Base-by-base conservation (phyloP, 2,888 invertebrate genomes). In the Phyllotreta cruciferae region DNA sequence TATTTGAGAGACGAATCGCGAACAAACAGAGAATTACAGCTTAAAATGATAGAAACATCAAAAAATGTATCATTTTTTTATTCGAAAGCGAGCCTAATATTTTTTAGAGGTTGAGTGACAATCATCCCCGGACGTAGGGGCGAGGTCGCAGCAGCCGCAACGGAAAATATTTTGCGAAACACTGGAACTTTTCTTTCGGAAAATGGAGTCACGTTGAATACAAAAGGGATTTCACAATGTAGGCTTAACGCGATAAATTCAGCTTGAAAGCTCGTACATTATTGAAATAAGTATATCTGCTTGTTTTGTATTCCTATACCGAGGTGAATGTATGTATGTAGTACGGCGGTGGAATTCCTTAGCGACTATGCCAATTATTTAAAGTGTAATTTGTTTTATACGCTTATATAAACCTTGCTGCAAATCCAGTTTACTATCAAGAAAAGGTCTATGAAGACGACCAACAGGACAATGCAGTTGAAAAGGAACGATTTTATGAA, bases 201-300 rank as follows among this genome's bases (percentile, higher is more conserved):
- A 56, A 56, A 55, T 38, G 60, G 55, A 56, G 38, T 42, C 45
- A 44, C 49, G 60, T 56, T 54, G 63, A 56, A 60, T 60, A 55
- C 54, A 63, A 63, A 55, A 42, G 50, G 52, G 50, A 60, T 56
- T 52, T 45, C 44, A 42, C 50, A 55, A 60, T 52, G 44, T 55
- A 52, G 56, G 38, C 56, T 56, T 44, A 60, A 45, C 64, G 14
- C 60, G 50, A 64, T 64, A 64, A 64, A 60, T 64, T 64, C 60
- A 45, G 37, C 56, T 45, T 60, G 56, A 52, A 50, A 60, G 56
- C 57, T 64, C 64, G 52, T 64, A 60, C 60, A 60, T 64, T 60
- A 64, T 64, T 60, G 60, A 64, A 64, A 64, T 60, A 61, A 55
- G 62, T 62, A 56, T 56, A 60, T 64, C 56, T 64, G 58, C 50